Conservation (phyloP, 2,797 vertebrate genomes). For the Leptodactylus fallax region DNA sequence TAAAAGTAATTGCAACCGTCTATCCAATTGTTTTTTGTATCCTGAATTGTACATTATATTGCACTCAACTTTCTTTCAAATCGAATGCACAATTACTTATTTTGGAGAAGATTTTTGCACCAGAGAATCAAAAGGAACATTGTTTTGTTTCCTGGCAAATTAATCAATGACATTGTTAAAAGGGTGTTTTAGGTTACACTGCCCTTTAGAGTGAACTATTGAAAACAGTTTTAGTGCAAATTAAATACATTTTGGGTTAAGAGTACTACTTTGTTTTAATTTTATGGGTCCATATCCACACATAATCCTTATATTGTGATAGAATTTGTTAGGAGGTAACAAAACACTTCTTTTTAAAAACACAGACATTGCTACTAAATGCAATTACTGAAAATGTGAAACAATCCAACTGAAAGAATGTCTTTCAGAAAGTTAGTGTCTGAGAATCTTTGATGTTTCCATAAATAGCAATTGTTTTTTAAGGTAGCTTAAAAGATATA, state of each 20-base stretch:
- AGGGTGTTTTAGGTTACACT: slow-evolving; percentile 16
- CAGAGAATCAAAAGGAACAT: slow-evolving; percentile 21
- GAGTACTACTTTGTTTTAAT: slow-evolving; percentile 5
- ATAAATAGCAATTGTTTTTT: background rate
- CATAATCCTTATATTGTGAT: background rate
- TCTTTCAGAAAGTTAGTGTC: background rate
- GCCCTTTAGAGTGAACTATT: slow-evolving; percentile 1
- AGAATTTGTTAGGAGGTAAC: background rate
- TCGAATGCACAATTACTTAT: slow-evolving; percentile 30
- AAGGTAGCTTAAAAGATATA: background rate
- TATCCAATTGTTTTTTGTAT: slow-evolving; percentile 21
- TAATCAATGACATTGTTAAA: slow-evolving; percentile 34
- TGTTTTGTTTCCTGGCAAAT: slow-evolving; percentile 36
- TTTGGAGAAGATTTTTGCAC: slow-evolving; percentile 26
- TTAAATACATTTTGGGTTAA: slow-evolving; percentile 37
- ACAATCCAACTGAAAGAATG: background rate
- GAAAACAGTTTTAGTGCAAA: slow-evolving; percentile 4
- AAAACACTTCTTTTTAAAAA: background rate
- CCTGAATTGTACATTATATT: slow-evolving; percentile 4
- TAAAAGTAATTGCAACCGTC: slow-evolving; percentile 8
- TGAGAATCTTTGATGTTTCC: background rate
- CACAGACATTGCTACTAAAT: background rate
- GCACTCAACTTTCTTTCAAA: slow-evolving; percentile 1
- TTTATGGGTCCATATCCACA: background rate
- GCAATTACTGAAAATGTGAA: background rate